A percentile compares a stretch with the other conserved stretches of the same genome.
These are phyloP conservation scores for Lophotriccus pileatus DNA, from an alignment of 2,797 vertebrate genomes.

Conservation along the genomic window DNA sequence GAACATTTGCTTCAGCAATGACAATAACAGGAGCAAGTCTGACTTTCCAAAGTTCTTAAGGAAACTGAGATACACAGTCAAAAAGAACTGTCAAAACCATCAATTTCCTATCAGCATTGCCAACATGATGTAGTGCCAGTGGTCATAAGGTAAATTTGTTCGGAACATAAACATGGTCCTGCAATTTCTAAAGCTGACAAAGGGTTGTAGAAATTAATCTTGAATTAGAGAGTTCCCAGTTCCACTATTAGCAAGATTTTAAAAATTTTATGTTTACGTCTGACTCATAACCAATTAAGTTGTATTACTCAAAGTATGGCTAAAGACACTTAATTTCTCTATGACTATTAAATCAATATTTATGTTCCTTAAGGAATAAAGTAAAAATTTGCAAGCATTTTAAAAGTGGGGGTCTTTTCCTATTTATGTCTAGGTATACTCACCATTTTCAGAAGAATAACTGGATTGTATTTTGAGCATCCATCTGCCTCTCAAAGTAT, in stretches of 20 bases:
- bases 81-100: not conserved
- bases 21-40: not conserved
- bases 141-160: not conserved
- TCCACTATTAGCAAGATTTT: not conserved
- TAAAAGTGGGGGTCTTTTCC: not conserved
- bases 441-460: not conserved
- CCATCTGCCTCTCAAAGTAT: not conserved
- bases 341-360: not conserved
- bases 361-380: not conserved
- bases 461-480: not conserved
- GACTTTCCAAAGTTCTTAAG: not conserved
- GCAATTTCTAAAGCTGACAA: not conserved
- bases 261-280: not conserved
- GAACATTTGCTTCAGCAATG: not conserved
- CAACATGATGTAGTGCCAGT: not conserved
- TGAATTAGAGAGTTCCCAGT: not conserved
- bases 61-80: not conserved
- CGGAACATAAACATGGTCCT: not conserved
- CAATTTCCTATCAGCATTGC: not conserved
- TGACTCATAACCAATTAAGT: not conserved
- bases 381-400: not conserved
- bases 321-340: not conserved
- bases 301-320: not conserved
- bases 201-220: not conserved
- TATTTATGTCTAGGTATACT: not conserved